Evolutionary conservation across 2,888 invertebrate genomes (phyloP).

Genomic region (Leucophora obtusa): DNA sequence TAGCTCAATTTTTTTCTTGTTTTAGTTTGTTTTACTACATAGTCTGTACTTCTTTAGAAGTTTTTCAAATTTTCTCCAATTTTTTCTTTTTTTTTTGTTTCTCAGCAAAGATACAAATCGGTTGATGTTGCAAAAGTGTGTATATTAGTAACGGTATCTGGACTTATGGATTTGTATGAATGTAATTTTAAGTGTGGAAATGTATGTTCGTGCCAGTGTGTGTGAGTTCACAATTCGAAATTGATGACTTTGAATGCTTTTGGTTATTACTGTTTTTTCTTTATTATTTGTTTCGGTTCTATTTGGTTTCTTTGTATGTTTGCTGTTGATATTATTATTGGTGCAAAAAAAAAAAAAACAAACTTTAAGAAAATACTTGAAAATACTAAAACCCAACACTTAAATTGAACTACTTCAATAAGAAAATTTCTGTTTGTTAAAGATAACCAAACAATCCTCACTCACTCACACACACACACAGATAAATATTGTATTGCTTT

Average conservation of each 20-base stretch:
- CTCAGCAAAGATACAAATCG: slow-evolving; percentile 47
- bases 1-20: slow-evolving; percentile 9
- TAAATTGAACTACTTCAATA: slow-evolving; percentile 25
- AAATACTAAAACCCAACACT: slow-evolving; percentile 24
- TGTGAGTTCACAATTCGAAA: slow-evolving; percentile 64
- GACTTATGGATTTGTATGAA: slow-evolving; percentile 35
- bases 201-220: slow-evolving; percentile 3
- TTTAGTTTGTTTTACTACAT: neutral
- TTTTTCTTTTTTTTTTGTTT: slow-evolving; percentile 11
- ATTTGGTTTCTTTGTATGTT: slow-evolving; percentile 36
- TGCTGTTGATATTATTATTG: slow-evolving; percentile 35
- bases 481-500: slow-evolving; percentile 11
- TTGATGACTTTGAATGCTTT: slow-evolving; percentile 66
- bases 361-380: slow-evolving; percentile 11
- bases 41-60: neutral
- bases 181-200: slow-evolving; percentile 10
- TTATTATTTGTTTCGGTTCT: slow-evolving; percentile 37
- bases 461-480: neutral
- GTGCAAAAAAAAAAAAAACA: no score
- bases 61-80: slow-evolving; percentile 15
- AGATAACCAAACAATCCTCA: slow-evolving; percentile 56
- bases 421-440: slow-evolving; percentile 53
- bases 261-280: slow-evolving; percentile 52
- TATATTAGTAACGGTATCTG: slow-evolving; percentile 11
- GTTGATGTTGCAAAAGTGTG: slow-evolving; percentile 39